These are phyloP conservation scores for Larimichthys crocea DNA, from an alignment of 2,113 vertebrate genomes.

Conservation along the genomic window DNA sequence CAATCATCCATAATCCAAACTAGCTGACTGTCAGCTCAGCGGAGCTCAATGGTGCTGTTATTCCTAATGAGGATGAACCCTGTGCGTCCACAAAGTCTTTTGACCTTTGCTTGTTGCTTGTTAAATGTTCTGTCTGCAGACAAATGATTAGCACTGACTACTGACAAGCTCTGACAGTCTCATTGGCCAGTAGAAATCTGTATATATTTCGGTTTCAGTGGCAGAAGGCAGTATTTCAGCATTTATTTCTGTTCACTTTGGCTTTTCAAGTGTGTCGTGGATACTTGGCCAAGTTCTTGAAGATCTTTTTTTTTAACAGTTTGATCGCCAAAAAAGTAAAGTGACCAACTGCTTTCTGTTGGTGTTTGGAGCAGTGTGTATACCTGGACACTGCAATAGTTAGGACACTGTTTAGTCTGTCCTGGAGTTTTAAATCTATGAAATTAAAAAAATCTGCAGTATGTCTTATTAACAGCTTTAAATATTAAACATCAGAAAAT, in stretches of 20 bases:
- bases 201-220: neutral
- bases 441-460: neutral
- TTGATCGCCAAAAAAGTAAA: neutral
- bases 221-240: neutral
- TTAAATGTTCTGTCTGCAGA: slow-evolving; percentile 55
- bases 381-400: neutral
- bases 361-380: neutral
- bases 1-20: slow-evolving; percentile 50
- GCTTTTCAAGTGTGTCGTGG: neutral
- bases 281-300: neutral
- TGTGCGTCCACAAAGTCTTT: slow-evolving; percentile 12
- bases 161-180: neutral
- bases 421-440: neutral
- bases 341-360: neutral
- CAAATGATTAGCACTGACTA: slow-evolving; percentile 43
- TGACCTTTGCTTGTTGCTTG: slow-evolving; percentile 53
- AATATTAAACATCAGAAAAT: neutral
- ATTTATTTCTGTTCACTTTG: neutral
- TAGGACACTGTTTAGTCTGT: neutral
- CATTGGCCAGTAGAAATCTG: neutral
- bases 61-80: slow-evolving; percentile 56
- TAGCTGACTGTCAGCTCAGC: slow-evolving; percentile 33
- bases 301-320: neutral
- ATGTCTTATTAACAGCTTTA: neutral
- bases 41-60: slow-evolving; percentile 30